Conservation (phyloP, 1,140 invertebrate species). For the Drosophila asahinai region DNA sequence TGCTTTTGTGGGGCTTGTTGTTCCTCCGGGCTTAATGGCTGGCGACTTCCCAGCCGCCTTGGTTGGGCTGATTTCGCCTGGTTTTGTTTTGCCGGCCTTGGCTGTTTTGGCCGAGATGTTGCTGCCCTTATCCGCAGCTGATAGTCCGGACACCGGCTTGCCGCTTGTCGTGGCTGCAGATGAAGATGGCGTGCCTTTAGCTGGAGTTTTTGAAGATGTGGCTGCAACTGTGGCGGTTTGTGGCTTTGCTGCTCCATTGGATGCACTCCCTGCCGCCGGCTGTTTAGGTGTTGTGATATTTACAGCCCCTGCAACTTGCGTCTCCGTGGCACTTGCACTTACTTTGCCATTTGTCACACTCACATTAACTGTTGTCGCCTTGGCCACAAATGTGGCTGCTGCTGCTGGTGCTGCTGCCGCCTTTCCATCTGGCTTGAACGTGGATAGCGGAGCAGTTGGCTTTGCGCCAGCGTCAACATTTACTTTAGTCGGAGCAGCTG, state of each 20-base stretch:
- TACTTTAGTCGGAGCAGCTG: slow-evolving; percentile 30
- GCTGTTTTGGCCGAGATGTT: slow-evolving; percentile 38
- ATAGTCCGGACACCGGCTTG: slow-evolving; percentile 1
- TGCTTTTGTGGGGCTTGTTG: slow-evolving; percentile 52
- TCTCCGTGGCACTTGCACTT: slow-evolving; percentile 1
- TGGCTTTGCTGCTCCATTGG: slow-evolving; percentile 20
- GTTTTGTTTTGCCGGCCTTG: slow-evolving; percentile 40
- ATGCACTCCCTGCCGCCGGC: slow-evolving; percentile 1
- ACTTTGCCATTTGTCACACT: slow-evolving; percentile 25
- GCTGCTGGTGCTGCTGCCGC: background rate
- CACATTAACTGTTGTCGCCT: slow-evolving; percentile 7
- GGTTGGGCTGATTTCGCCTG: slow-evolving; percentile 35
- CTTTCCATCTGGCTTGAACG: slow-evolving; percentile 22
- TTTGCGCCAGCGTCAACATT: slow-evolving; percentile 36
- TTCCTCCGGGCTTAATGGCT: slow-evolving; percentile 20
- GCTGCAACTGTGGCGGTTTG: slow-evolving; percentile 2
- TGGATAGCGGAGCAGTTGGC: slow-evolving; percentile 17
- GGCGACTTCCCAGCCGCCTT: slow-evolving; percentile 26
- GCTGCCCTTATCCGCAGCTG: slow-evolving; percentile 11
- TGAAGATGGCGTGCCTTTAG: slow-evolving; percentile 12
- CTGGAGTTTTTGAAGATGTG: background rate
- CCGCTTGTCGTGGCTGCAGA: slow-evolving; percentile 10
- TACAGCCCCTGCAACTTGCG: background rate
- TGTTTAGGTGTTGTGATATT: slow-evolving; percentile 5
- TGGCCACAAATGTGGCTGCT: slow-evolving; percentile 7